Percentiles rank a stretch among this genome's conserved stretches.
Conservation (phyloP, 2,888 invertebrate genomes). For the Lacanobia oleracea region DNA sequence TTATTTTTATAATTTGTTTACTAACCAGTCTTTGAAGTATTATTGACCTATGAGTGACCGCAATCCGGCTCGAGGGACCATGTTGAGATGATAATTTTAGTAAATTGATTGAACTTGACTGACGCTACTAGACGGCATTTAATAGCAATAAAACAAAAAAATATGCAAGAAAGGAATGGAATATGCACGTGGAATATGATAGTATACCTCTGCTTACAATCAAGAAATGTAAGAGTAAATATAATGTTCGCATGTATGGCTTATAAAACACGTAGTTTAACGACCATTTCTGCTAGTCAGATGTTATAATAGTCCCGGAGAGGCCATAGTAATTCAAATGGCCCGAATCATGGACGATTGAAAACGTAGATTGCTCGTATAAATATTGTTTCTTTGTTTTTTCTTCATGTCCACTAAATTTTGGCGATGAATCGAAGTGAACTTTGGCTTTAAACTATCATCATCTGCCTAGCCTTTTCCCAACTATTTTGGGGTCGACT, state of each 20-base stretch:
- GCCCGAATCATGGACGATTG: neutral
- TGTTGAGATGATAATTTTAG: neutral
- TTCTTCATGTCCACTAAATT: no score
- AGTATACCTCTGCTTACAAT: neutral
- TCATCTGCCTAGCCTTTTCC: no score
- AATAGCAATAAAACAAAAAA: neutral
- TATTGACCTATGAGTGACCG: neutral
- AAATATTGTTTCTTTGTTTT: no score
- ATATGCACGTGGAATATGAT: neutral
- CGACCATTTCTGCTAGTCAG: conserved; percentile 2
- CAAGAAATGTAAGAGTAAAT: neutral
- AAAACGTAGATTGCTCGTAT: conserved; percentile 1
- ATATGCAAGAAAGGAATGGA: neutral
- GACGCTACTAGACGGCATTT: neutral
- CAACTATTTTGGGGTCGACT: no score
- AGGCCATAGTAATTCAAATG: conserved; percentile 19
- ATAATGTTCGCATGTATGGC: neutral
- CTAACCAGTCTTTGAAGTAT: neutral
- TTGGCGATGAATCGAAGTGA: no score
- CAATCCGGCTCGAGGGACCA: neutral
- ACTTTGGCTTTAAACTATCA: no score
- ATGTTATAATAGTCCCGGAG: conserved; percentile 27
- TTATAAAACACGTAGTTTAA: conserved; percentile 14
- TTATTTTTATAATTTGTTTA: no score
- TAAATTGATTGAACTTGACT: neutral